Base-by-base conservation (phyloP, 2,113 vertebrate species). In the Garra rufa region DNA sequence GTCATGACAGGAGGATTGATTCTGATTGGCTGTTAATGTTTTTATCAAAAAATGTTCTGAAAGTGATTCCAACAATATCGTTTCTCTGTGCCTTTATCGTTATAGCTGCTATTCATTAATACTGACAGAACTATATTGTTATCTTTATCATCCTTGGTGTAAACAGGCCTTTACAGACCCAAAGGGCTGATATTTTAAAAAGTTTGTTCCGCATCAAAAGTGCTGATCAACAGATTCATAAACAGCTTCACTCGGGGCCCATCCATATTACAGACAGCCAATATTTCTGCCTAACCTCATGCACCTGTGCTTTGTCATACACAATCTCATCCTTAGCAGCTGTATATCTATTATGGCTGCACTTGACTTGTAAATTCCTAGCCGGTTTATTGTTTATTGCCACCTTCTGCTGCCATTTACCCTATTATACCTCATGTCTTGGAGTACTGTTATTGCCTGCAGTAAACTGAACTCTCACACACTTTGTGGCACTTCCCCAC, bases 211-310 rank as follows among this genome's bases (percentile, higher is more conserved):
- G 9, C 28, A 52, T 34, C 28, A 76, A 55, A 76, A 55, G 74
- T 55, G 74, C 50, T 76, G 30, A 38, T 57, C 30, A 76, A 55
- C 28, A 55, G 19, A 76, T 55, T 76, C 28, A 55, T 76, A 57
- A 34, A 77, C 75, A 41, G 17, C 41, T 57, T 76, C 28, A 38
- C 74, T 52, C 6, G 9, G 30, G 17, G 74, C 5, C 21, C 50
- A 76, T 76, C 75, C 75, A 77, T 77, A 77, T 77, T 57, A 41
- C 75, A 57, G 75, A 57, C 50, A 77, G 75, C 19, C 75, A 77
- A 77, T 77, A 77, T 57, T 77, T 77, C 75, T 55, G 19, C 17
- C 19, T 76, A 76, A 76, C 74, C 74, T 77, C 28, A 34, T 8
- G 75, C 75, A 77, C 75, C 30, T 77, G 75, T 57, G 50, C 75